Base-by-base conservation (phyloP, 1,140 invertebrate species). In the Macrobrachium nipponense region DNA sequence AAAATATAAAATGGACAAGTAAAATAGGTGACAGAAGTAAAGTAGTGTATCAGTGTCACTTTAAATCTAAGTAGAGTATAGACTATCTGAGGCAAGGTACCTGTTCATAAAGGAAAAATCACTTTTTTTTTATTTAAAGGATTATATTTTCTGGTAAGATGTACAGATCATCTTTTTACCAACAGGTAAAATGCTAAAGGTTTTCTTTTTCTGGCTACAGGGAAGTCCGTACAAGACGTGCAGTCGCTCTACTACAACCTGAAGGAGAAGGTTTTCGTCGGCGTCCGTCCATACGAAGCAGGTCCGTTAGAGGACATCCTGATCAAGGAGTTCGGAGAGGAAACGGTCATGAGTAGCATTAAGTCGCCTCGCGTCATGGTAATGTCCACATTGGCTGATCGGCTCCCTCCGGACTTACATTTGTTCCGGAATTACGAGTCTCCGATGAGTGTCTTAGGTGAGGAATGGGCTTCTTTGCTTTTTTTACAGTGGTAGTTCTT, bases 351-450 rank as follows among this genome's bases (percentile, higher is more conserved):
- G 97, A 92, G 95, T 0, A 95, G 98, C 88, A 95, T 99, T 5
- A 98, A 96, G 93, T 60, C 68, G 17, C 66, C 85, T 89, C 94
- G 94, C 91, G 90, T 99, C 14, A 95, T 98, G 93, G 95, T 99
- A n/a, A 96, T 97, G 0, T 97, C 95, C 0, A 95, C 98, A 0
- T 91, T 98, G 78, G 97, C 96, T 0, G 97, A 99, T 90, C 93
- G 96, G 23, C 96, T 96, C 90, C 98, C 98, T 0, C 95, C 98
- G 0, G 96, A 98, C 90, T 92, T 99, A 7, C 97, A 99, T 91
- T 91, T 99, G 10, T 99, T 99, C 90, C 93, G 98, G 43, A 99
- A 98, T 91, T 99, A 99, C 90, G 93, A 94, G 20, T 94, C 95
- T 27, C 95, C 96, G 1, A 93, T 93, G 87, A 90, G 92, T 44